A percentile compares a stretch with the other conserved stretches of the same genome.
These are phyloP conservation scores for Phyllostomus discolor DNA, from an alignment of 2,113 vertebrate genomes.

Conservation along the genomic window DNA sequence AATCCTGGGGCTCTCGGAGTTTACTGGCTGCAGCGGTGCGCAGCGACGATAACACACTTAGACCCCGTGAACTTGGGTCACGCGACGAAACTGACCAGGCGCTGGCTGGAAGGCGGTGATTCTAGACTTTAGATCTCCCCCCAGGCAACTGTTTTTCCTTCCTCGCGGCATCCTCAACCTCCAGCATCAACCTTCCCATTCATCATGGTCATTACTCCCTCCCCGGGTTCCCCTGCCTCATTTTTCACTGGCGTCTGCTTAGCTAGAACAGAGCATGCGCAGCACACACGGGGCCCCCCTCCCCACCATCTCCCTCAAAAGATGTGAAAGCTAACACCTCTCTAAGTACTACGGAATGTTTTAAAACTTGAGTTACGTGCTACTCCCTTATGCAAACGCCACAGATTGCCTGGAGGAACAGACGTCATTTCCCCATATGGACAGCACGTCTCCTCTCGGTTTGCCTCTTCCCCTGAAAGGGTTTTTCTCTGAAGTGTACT, in stretches of 20 bases:
- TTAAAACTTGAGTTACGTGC: conserved; percentile 45
- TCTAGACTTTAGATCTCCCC: conserved; percentile 55
- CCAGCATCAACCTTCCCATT: conserved; percentile 50
- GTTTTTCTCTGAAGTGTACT: background rate
- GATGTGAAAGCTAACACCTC: conserved; percentile 39
- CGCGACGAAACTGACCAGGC: background rate
- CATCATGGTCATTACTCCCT: conserved; percentile 57
- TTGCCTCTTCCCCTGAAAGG: background rate
- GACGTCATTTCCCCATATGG: background rate
- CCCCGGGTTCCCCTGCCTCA: conserved; percentile 52
- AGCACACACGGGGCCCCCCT: background rate
- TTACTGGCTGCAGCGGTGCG: background rate
- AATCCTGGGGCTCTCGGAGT: background rate
- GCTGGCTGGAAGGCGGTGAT: background rate
- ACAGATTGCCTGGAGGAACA: background rate
- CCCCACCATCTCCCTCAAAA: conserved; percentile 52
- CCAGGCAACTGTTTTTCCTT: conserved; percentile 28
- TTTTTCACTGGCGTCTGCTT: conserved; percentile 65
- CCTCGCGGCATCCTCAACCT: conserved; percentile 54
- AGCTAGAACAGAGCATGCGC: conserved; percentile 21
- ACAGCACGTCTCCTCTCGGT: background rate
- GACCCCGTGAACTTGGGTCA: background rate
- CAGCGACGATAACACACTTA: conserved; percentile 30
- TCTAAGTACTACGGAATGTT: conserved; percentile 19
- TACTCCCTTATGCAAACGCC: conserved; percentile 33